Evolutionary conservation across 2,888 invertebrate genomes (phyloP).

Genomic region (Dicroscelio sp.): DNA sequence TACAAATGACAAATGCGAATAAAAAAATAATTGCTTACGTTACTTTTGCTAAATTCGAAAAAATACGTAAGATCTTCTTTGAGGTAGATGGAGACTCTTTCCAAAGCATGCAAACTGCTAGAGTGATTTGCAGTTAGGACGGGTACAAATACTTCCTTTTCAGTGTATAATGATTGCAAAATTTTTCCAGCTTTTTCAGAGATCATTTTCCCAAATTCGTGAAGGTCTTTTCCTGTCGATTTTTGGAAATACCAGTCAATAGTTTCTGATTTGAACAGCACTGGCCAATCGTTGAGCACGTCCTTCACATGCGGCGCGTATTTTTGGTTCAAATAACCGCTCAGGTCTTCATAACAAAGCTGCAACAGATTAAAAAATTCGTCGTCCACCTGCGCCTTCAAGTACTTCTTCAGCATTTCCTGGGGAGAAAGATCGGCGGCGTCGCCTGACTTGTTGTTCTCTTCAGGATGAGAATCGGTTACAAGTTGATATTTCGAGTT

Average conservation of each 20-base stretch:
- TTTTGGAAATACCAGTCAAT: constrained; percentile 48
- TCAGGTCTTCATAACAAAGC: constrained; percentile 12
- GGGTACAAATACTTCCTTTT: too few relatives aligned
- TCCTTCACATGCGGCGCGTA: background rate
- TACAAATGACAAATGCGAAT: too few relatives aligned
- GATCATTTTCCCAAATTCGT: too few relatives aligned
- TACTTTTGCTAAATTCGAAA: too few relatives aligned
- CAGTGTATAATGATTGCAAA: too few relatives aligned
- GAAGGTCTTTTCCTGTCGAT: too few relatives aligned
- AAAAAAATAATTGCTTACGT: too few relatives aligned
- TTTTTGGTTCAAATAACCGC: constrained; percentile 1
- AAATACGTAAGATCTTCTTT: too few relatives aligned
- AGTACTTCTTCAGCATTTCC: constrained; percentile 5
- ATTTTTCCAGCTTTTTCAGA: too few relatives aligned
- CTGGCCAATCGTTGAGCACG: constrained; percentile 20
- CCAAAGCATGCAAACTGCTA: too few relatives aligned
- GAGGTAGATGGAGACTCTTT: too few relatives aligned
- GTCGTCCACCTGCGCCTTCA: background rate
- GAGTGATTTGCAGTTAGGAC: too few relatives aligned
- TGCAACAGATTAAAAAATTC: constrained; percentile 17
- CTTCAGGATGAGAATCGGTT: constrained; percentile 6
- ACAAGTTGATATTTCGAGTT: background rate
- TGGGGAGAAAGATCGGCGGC: background rate
- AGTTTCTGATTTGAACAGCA: constrained; percentile 43
- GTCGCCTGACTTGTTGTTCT: background rate